phyloP scores from a whole-genome alignment of 2,113 vertebrate genomes.

The Hippopotamus amphibius region DNA sequence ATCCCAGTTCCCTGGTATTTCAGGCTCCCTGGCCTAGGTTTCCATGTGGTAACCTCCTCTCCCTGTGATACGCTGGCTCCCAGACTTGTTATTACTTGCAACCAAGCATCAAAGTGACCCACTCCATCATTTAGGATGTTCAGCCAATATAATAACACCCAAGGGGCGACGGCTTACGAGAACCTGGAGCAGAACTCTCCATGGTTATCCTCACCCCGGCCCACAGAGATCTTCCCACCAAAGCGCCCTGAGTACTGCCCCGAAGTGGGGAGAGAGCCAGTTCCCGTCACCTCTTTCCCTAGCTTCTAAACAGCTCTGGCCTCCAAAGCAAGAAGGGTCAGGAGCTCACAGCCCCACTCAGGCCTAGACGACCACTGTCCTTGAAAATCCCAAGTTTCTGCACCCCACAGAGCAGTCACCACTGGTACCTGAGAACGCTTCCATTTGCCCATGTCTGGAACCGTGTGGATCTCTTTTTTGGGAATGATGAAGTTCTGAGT shows the following conservation, averaged over 20 bases:
- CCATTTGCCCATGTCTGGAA: conserved; percentile 98
- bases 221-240: background rate
- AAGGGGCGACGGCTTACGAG: background rate
- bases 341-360: background rate
- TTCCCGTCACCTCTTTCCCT: background rate
- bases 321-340: background rate
- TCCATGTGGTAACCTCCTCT: background rate
- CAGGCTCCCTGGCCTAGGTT: background rate
- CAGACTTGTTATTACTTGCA: background rate
- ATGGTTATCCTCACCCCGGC: background rate
- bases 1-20: background rate
- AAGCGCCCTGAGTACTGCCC: background rate
- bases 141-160: background rate
- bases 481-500: conserved; percentile 91
- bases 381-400: background rate
- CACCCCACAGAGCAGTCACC: background rate
- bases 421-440: conserved; percentile 94
- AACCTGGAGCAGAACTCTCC: background rate
- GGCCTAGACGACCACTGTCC: background rate
- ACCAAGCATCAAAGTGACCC: background rate
- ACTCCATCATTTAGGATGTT: background rate
- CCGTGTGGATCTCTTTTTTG: conserved; percentile 96
- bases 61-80: background rate
- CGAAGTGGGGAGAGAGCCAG: background rate
- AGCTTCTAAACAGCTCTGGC: background rate